phyloP scores from a whole-genome alignment of 2,797 vertebrate species.

The Macropodus opercularis region DNA sequence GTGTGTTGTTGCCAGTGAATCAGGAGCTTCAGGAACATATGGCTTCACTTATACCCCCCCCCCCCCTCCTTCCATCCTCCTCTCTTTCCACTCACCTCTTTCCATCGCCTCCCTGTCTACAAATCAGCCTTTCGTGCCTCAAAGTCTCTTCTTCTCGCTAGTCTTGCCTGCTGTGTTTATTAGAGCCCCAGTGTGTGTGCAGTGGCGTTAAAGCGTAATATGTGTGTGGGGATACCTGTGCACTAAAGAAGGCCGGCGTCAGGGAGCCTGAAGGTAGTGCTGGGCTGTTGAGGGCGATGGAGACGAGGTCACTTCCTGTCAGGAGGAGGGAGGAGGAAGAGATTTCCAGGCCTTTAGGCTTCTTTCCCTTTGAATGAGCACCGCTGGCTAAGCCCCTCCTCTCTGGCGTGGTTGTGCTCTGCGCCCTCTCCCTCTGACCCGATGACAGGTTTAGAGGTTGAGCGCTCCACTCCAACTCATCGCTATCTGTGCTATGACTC shows the following conservation, averaged over 20 bases:
- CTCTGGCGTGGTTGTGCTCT: slow-evolving; percentile 49
- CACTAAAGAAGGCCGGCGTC: slow-evolving; percentile 91
- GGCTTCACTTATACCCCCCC: slow-evolving; percentile 82
- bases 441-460: slow-evolving; percentile 91
- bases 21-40: slow-evolving; percentile 77
- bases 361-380: slow-evolving; percentile 86
- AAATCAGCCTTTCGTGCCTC: slow-evolving; percentile 39
- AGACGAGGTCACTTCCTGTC: slow-evolving; percentile 89
- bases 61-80: slow-evolving; percentile 45
- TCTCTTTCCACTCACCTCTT: slow-evolving; percentile 64
- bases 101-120: slow-evolving; percentile 55
- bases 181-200: slow-evolving; percentile 39
- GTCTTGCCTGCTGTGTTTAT: slow-evolving; percentile 4
- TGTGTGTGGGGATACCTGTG: slow-evolving; percentile 82
- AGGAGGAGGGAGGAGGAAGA: slow-evolving; percentile 87
- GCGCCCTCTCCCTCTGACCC: slow-evolving; percentile 85
- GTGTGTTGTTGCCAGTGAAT: slow-evolving; percentile 64
- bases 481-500: slow-evolving; percentile 78
- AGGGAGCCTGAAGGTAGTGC: slow-evolving; percentile 91
- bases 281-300: slow-evolving; percentile 93
- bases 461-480: slow-evolving; percentile 52
- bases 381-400: slow-evolving; percentile 60
- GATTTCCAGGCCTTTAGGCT: slow-evolving; percentile 91
- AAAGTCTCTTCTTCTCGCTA: slow-evolving; percentile 7
- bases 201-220: background rate